These are phyloP conservation scores for Boulengeromyrus knoepffleri DNA, from an alignment of 2,113 vertebrate species.

Conservation along the genomic window DNA sequence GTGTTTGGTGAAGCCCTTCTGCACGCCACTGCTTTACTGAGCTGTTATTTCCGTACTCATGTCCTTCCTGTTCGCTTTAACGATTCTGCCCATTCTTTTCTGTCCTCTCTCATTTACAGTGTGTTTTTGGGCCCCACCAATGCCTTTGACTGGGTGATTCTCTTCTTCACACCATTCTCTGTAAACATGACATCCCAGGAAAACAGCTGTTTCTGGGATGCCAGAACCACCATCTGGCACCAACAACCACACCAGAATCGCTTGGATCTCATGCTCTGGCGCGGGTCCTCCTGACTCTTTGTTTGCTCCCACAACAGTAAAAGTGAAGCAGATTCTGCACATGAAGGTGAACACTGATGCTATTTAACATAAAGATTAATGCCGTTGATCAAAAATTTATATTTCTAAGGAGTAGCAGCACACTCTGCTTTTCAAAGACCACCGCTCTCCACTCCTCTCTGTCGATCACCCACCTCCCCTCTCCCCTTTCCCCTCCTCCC, in stretches of 20 bases:
- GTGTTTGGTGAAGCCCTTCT: not conserved
- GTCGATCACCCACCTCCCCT: no score
- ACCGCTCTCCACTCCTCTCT: no score
- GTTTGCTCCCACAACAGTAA: not conserved
- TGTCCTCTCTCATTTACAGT: not conserved
- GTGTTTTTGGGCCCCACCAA: not conserved
- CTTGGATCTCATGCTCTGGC: not conserved
- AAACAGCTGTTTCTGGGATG: not conserved
- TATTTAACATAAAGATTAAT: not conserved
- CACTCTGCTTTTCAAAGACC: no score
- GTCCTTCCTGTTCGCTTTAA: not conserved
- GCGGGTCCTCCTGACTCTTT: not conserved
- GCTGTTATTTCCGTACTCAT: not conserved
- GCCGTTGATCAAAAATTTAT: not conserved
- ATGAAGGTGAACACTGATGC: not conserved
- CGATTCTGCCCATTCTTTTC: not conserved
- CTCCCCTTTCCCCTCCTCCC: no score
- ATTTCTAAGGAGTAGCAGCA: no score
- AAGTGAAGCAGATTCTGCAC: not conserved
- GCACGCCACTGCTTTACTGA: not conserved
- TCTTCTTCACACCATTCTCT: not conserved
- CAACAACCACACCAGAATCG: not conserved
- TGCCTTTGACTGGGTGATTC: not conserved
- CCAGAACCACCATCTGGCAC: not conserved
- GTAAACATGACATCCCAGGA: not conserved